phyloP scores from a whole-genome alignment of 1,140 invertebrate genomes.

The Caenorhabditis latens region DNA sequence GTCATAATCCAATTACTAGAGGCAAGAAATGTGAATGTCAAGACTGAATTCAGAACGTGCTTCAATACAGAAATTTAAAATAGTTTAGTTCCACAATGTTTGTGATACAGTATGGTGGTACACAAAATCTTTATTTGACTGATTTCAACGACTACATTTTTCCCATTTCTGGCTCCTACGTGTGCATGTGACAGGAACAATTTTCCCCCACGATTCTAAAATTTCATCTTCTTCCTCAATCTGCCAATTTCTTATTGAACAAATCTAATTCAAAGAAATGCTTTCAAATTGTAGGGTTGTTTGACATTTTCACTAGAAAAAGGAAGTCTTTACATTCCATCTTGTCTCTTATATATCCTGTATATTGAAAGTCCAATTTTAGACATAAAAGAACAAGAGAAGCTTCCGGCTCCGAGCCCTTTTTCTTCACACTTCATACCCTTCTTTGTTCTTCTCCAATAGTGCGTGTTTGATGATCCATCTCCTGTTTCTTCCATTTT shows the following conservation, averaged over 20 bases:
- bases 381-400: neutral
- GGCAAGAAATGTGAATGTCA: too few species aligned
- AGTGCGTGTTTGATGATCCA: constrained; percentile 52
- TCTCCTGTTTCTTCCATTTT: constrained; percentile 43
- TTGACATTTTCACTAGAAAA: neutral
- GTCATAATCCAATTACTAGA: too few species aligned
- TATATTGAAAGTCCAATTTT: constrained; percentile 23
- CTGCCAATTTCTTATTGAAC: neutral
- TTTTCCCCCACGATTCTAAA: neutral
- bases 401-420: neutral
- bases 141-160: too few species aligned
- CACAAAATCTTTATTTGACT: too few species aligned
- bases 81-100: too few species aligned
- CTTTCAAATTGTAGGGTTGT: neutral
- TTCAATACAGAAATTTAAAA: too few species aligned
- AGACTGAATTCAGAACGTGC: too few species aligned
- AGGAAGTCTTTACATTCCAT: neutral
- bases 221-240: neutral
- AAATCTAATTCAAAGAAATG: neutral
- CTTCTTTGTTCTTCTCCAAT: constrained; percentile 44
- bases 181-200: neutral
- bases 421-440: neutral
- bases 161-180: too few species aligned
- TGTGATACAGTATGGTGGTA: too few species aligned
- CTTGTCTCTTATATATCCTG: neutral